Evolutionary conservation across 2,888 invertebrate species (phyloP).

Genomic region (Diarsia brunnea): DNA sequence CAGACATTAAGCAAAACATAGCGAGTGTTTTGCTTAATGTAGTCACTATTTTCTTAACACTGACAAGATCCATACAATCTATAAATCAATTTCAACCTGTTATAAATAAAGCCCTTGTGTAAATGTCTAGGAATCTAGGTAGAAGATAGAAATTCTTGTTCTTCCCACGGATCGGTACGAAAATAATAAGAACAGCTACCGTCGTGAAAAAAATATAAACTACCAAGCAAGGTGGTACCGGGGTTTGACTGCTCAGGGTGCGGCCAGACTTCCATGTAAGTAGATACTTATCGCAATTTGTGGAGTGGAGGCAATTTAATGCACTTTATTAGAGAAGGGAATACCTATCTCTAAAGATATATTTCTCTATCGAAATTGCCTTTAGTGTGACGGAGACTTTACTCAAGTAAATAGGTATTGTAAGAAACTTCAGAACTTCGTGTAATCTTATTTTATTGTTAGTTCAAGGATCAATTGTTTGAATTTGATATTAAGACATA

Average conservation of each 20-base stretch:
- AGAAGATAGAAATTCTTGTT: neutral
- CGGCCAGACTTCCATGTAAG: neutral
- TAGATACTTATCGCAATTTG: neutral
- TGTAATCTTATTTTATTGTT: conserved; percentile 39
- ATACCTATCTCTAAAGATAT: neutral
- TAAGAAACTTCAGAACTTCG: conserved; percentile 27
- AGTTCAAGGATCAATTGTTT: conserved; percentile 41
- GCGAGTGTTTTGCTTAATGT: too few relatives aligned
- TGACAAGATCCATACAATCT: neutral
- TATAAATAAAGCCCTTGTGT: neutral
- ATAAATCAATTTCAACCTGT: neutral
- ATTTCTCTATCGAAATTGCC: neutral
- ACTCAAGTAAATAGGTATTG: conserved; percentile 7
- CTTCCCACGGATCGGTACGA: neutral
- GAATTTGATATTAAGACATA: conserved; percentile 32
- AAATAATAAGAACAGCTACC: neutral
- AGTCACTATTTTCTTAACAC: too few relatives aligned
- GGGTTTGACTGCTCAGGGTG: neutral
- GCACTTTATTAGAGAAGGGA: neutral
- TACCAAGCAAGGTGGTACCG: too few relatives aligned
- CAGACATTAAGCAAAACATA: neutral
- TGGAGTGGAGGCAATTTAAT: conserved; percentile 8
- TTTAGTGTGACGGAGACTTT: neutral
- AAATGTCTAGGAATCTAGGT: neutral
- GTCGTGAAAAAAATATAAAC: neutral